Evolutionary conservation across 2,888 invertebrate genomes (phyloP), one percentile per base, ranked within the genome.

Genomic region (Acleris laterana): DNA sequence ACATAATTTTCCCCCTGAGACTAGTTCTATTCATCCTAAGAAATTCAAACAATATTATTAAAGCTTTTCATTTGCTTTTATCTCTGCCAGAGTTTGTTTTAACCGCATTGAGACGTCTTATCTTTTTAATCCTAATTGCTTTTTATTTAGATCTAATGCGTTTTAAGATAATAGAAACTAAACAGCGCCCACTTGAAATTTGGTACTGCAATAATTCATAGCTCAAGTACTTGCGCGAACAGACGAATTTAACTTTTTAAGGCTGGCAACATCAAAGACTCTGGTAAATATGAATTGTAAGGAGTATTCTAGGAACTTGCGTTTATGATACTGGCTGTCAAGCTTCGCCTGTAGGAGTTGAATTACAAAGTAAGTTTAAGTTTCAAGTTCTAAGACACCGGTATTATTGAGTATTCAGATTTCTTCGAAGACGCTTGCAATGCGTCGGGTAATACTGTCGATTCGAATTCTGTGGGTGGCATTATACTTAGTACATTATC

Each of bases 181-280:
- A 65, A 74, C 70, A 71, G 70, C 70, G 76, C 69, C 79, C 85
- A 85, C 87, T 88, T 79, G 83, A 87, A 81, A 77, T 72, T 70
- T 1, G 13, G 38, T 38, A 70, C 62, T 48, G 77, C 70, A 76
- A 82, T 86, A 80, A 84, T 82, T 87, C 81, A 88, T 80, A 68
- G 72, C 79, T 89, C 86, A 84, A 90, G 90, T 85, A 78, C 79
- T 74, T 49, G 32, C 16, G 58, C 50, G 66, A 67, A 61, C 73
- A 73, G 70, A 72, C 74, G 72, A 72, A 64, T 46, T 53, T 63
- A 60, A 57, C 52, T 61, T 49, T 52, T 63, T 51, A 20, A 32
- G 50, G 7, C 19, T 28, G 17, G 60, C 32, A 65, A 80, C 78
- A 77, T 82, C 80, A 82, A 80, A 81, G 78, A 70, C 65, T 71